phyloP scores from a whole-genome alignment of 1,140 invertebrate genomes.

The Varroa destructor region DNA sequence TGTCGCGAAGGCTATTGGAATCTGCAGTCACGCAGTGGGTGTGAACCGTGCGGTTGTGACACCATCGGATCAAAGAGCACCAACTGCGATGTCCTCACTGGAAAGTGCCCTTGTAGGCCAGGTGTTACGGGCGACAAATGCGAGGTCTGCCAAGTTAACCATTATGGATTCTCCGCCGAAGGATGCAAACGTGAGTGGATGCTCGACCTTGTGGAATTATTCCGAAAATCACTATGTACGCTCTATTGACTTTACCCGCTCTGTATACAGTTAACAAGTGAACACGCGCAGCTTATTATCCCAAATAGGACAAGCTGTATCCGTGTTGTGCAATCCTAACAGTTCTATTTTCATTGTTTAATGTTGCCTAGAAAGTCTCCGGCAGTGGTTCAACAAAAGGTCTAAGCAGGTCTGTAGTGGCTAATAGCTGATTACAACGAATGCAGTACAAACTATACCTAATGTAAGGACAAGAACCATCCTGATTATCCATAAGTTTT shows the following conservation, averaged over 20 bases:
- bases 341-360: no score
- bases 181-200: slow-evolving; percentile 51
- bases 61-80: slow-evolving; percentile 64
- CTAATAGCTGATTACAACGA: no score
- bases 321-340: no score
- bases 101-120: slow-evolving; percentile 69
- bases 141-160: slow-evolving; percentile 64
- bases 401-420: no score
- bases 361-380: no score
- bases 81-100: slow-evolving; percentile 62
- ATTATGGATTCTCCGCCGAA: slow-evolving; percentile 73
- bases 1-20: slow-evolving; percentile 73
- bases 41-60: slow-evolving; percentile 66
- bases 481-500: no score
- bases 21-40: slow-evolving; percentile 56
- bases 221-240: neutral
- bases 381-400: no score
- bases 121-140: slow-evolving; percentile 71
- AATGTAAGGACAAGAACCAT: no score
- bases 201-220: slow-evolving; percentile 8
- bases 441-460: no score
- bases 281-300: neutral
- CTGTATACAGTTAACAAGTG: neutral
- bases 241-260: neutral
- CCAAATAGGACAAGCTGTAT: no score